These are phyloP conservation scores for Nilaparvata lugens DNA, from an alignment of 1,140 invertebrate species.

Conservation along the genomic window DNA sequence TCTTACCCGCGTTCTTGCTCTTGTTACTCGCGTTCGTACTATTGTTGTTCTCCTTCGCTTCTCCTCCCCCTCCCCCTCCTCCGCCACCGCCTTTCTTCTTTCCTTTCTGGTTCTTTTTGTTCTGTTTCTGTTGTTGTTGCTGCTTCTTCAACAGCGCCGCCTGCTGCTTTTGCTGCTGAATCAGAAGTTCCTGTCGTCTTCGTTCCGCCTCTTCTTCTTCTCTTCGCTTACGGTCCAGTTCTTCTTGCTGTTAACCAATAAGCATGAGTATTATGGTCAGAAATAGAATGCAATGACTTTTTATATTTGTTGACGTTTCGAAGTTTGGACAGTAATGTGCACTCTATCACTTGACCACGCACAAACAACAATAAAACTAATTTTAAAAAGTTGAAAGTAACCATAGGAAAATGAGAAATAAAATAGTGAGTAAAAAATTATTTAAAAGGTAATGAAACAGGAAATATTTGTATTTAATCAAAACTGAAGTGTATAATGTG, in stretches of 20 bases:
- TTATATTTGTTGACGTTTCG: too few species aligned
- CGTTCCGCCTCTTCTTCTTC: slow-evolving; percentile 39
- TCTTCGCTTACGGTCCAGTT: slow-evolving; percentile 39
- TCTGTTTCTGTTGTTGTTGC: slow-evolving; percentile 32
- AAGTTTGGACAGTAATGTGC: too few species aligned
- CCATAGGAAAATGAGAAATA: too few species aligned
- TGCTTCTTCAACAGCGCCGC: slow-evolving; percentile 11
- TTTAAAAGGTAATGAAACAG: too few species aligned
- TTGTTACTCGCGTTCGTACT: slow-evolving; percentile 21
- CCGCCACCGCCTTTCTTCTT: slow-evolving; percentile 15
- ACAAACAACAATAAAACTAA: too few species aligned
- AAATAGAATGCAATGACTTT: too few species aligned
- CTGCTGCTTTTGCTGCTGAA: background rate
- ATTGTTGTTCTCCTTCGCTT: slow-evolving; percentile 29
- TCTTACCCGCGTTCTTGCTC: slow-evolving; percentile 16
- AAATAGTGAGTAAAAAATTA: too few species aligned
- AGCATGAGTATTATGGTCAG: too few species aligned
- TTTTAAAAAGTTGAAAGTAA: too few species aligned
- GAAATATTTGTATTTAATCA: too few species aligned
- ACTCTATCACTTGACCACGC: too few species aligned
- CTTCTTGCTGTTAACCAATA: slow-evolving; percentile 35
- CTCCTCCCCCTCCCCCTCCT: slow-evolving; percentile 26
- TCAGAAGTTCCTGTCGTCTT: slow-evolving; percentile 33
- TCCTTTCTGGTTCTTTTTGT: slow-evolving; percentile 34
- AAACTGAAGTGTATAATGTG: too few species aligned